Evolutionary conservation across 1,140 invertebrate species (phyloP), one percentile per base, ranked within the genome.

Genomic region (Dreissena rostriformis): DNA sequence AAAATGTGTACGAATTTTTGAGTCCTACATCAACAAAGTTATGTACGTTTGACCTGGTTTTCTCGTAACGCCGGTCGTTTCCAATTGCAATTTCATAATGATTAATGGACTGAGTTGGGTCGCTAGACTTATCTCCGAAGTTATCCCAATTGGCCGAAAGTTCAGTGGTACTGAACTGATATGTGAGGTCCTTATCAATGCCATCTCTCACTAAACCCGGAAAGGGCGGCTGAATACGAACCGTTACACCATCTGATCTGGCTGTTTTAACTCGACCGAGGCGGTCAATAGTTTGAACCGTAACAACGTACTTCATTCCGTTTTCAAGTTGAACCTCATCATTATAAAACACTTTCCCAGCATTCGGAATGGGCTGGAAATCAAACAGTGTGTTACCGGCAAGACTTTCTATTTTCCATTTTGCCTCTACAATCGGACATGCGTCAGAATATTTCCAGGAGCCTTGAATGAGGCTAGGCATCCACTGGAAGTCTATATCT

Each of bases 1-100:
- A 61, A 17, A 80, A 80, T 10, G 78, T 80, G 28, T 72, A 70
- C 17, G 78, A 80, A n/a, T 66, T 72, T 22, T 80, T 80, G 10
- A 80, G 55, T 8, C 78, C 78, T 49, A 80, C 78, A 63, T 80
- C 61, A 10, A 72, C 78, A 52, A 80, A 80, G 22, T 39, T 71
- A 80, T 80, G 78, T 11, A 80, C 68, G 39, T 80, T 80, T 0
- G 78, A 61, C 49, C 78, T 57, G 22, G 78, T 80, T 63, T 72
- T 80, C 10, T 24, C 19, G 71, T 71, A 80, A 11, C 78, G 51
- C 14, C 78, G 26, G 55, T 80, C 78, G 57, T 80, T 80, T 39
- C 78, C 78, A 24, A 80, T 72, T 53, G 78, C 67, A 4, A 80
- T 53, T 26, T 71, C 68, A 72, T 80, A 80, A 29, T 72, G 78